These are phyloP conservation scores for Acestrorhynchus altus DNA, from an alignment of 2,797 vertebrate genomes.

Conservation along the genomic window DNA sequence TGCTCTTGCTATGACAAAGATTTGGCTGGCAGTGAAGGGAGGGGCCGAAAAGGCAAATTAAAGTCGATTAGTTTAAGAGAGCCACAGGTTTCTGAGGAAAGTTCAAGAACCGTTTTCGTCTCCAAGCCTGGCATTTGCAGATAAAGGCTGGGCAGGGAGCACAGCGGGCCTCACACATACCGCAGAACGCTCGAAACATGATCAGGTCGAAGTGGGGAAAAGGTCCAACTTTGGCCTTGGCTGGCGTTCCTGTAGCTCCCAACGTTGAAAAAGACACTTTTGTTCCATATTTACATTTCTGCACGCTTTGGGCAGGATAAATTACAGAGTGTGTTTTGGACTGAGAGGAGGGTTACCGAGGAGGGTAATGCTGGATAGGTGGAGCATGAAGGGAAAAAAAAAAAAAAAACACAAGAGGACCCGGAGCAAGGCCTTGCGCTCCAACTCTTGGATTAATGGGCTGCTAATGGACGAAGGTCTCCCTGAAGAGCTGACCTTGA, in stretches of 20 bases:
- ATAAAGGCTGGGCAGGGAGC: conserved; percentile 66
- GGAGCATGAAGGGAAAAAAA: conserved; percentile 60
- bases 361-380: conserved; percentile 65
- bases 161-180: conserved; percentile 33
- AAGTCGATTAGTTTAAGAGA: conserved; percentile 74
- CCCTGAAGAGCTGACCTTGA: conserved; percentile 61
- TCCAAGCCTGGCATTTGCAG: conserved; percentile 69
- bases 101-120: conserved; percentile 53
- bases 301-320: conserved; percentile 67
- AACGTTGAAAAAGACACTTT: conserved; percentile 72
- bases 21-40: conserved; percentile 63
- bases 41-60: conserved; percentile 73
- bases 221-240: conserved; percentile 63
- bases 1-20: conserved; percentile 65
- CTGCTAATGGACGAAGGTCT: conserved; percentile 64
- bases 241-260: conserved; percentile 48
- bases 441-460: conserved; percentile 60
- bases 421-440: conserved; percentile 66
- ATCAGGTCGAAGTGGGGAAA: conserved; percentile 59
- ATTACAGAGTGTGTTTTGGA: conserved; percentile 75
- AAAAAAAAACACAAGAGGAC: conserved; percentile 70
- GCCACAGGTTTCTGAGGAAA: conserved; percentile 37
- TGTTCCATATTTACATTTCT: conserved; percentile 79
- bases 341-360: conserved; percentile 47
- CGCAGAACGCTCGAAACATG: conserved; percentile 58